Evolutionary conservation across 1,140 invertebrate species (phyloP), one percentile per base, ranked within the genome.

Genomic region (Tribolium madens): DNA sequence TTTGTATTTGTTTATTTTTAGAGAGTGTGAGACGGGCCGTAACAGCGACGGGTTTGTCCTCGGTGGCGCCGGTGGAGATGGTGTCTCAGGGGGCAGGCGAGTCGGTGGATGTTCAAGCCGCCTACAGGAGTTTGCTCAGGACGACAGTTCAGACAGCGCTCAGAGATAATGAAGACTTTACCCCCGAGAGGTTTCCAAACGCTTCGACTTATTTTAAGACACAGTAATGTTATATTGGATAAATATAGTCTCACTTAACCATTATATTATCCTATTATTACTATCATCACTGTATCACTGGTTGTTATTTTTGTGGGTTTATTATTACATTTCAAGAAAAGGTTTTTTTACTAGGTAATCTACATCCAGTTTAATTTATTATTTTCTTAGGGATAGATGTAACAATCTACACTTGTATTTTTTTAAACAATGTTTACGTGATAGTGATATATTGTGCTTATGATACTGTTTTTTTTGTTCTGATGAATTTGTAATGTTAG

Each of bases 1-100:
- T 76, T 74, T 71, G 10, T n/a, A 6, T 71, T 21, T 42, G 4
- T 9, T 64, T 64, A 1, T 64, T 31, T 46, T 15, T 84, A 85
- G 90, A 88, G 21, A 87, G 89, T 33, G 85, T 91, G 10, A 85
- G 87, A 64, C 85, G 86, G 64, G 89, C 90, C 3, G 86, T 91
- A 5, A 86, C 86, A 13, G 81, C 83, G 33, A 86, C 87, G 1
- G 88, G 89, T 6, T 83, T 89, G 26, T 78, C 86, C 17, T 84
- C 87, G 53, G 84, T 86, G 7, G 86, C 86, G n/a, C 87, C 86
- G 17, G 48, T 87, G 13, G 88, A 89, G 10, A 83, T 64, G 14
- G 84, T 89, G 12, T 74, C 81, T 0, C 79, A 82, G 77, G 83
- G 81, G 21, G 87, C 86, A 0, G 82, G 85, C 5, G 81, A 83